A percentile compares a stretch with the other conserved stretches of the same genome.
phyloP scores from a whole-genome alignment of 2,797 vertebrate species.

The Eospalax fontanierii region DNA sequence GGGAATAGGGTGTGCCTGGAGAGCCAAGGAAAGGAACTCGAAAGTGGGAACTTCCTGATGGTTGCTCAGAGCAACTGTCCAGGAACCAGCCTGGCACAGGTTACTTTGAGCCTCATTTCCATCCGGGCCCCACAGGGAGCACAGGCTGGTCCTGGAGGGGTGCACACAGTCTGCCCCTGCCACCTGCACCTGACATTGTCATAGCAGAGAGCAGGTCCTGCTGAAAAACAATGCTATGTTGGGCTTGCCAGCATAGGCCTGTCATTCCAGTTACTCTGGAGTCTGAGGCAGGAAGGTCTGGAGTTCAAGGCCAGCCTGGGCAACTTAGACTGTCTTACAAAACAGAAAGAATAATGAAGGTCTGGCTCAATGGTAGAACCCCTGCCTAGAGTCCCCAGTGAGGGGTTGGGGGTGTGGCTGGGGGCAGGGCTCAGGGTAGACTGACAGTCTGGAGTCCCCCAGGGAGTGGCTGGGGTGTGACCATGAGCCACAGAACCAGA shows the following conservation, averaged over 20 bases:
- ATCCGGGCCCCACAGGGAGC: accelerated
- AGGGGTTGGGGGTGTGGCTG: background rate
- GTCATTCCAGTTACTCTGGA: background rate
- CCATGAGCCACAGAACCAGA: background rate
- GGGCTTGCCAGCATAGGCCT: too few species aligned
- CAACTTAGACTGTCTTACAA: background rate
- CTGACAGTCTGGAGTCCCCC: too few species aligned
- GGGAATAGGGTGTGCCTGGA: too few species aligned
- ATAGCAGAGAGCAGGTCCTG: accelerated
- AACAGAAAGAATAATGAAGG: background rate
- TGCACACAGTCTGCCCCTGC: background rate
- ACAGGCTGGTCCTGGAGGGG: too few species aligned
- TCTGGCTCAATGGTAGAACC: background rate
- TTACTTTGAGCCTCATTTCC: background rate
- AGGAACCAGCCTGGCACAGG: background rate
- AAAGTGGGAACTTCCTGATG: accelerated
- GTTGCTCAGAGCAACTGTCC: background rate
- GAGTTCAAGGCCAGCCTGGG: background rate
- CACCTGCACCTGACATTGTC: background rate
- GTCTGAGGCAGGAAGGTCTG: background rate
- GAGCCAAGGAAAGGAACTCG: background rate
- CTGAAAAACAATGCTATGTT: too few species aligned
- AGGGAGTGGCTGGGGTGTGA: background rate
- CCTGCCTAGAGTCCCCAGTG: background rate
- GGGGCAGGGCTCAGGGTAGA: background rate